Percentiles rank a stretch among this genome's conserved stretches.
These are phyloP conservation scores for Bombus confusus DNA, from an alignment of 1,140 invertebrate species.

Conservation along the genomic window DNA sequence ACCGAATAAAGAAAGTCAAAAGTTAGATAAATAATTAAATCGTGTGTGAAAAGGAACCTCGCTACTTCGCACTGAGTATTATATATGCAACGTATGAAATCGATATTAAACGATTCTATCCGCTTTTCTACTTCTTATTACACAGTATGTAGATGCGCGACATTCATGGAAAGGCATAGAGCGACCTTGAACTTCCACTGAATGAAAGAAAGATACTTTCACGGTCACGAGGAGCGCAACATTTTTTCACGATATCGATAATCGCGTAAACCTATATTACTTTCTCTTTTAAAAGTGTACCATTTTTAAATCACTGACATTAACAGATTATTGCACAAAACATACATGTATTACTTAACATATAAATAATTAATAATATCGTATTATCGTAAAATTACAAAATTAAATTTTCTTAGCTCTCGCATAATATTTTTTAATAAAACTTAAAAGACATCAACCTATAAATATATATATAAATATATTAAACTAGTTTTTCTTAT, in stretches of 20 bases:
- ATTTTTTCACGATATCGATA: constrained; percentile 1
- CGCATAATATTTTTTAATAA: background rate
- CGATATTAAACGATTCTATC: constrained; percentile 44
- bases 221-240: background rate
- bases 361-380: background rate
- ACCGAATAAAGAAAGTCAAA: background rate
- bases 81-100: constrained; percentile 7
- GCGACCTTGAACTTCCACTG: constrained; percentile 60
- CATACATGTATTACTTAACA: background rate
- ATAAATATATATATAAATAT: too few relatives aligned
- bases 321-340: background rate
- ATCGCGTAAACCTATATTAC: background rate
- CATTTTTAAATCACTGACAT: background rate
- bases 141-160: constrained; percentile 15
- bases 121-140: constrained; percentile 44
- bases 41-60: background rate
- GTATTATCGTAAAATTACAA: background rate
- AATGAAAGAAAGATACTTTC: constrained; percentile 55
- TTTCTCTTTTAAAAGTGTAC: background rate
- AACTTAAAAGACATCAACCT: background rate
- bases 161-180: constrained; percentile 56
- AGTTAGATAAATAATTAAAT: constrained; percentile 20
- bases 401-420: background rate
- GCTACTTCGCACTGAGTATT: background rate
- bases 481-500: too few relatives aligned